These are phyloP conservation scores for Hycleus phaleratus DNA, from an alignment of 1,140 invertebrate species.

Conservation along the genomic window DNA sequence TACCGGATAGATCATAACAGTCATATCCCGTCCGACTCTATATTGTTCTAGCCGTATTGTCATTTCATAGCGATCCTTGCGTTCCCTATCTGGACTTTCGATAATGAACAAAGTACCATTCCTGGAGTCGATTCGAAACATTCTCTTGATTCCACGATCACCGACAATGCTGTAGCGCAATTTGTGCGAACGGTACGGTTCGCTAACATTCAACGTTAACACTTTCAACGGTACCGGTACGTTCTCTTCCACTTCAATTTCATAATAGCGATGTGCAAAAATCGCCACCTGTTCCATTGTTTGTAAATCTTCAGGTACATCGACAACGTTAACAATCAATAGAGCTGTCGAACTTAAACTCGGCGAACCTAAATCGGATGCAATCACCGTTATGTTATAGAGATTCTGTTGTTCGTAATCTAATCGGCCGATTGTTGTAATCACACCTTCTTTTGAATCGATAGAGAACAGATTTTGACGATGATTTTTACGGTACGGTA, in stretches of 20 bases:
- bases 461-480: conserved; percentile 62
- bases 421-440: conserved; percentile 64
- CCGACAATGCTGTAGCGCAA: conserved; percentile 52
- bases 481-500: conserved; percentile 50
- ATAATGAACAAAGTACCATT: conserved; percentile 65
- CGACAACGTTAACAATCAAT: conserved; percentile 57
- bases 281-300: conserved; percentile 44
- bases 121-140: conserved; percentile 60
- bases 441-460: conserved; percentile 70
- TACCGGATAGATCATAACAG: conserved; percentile 65
- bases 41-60: conserved; percentile 59
- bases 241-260: conserved; percentile 70
- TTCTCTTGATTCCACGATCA: conserved; percentile 46
- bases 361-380: conserved; percentile 75
- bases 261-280: conserved; percentile 67
- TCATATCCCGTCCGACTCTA: conserved; percentile 55
- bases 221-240: conserved; percentile 59
- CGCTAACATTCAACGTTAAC: conserved; percentile 60
- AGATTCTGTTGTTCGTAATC: conserved; percentile 60
- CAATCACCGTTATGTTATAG: conserved; percentile 71
- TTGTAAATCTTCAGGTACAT: conserved; percentile 52
- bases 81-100: conserved; percentile 61
- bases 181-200: conserved; percentile 48
- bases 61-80: conserved; percentile 55
- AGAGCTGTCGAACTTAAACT: conserved; percentile 70